These are phyloP conservation scores for Leptocoma aspasia DNA, from an alignment of 2,113 vertebrate species.

Conservation along the genomic window DNA sequence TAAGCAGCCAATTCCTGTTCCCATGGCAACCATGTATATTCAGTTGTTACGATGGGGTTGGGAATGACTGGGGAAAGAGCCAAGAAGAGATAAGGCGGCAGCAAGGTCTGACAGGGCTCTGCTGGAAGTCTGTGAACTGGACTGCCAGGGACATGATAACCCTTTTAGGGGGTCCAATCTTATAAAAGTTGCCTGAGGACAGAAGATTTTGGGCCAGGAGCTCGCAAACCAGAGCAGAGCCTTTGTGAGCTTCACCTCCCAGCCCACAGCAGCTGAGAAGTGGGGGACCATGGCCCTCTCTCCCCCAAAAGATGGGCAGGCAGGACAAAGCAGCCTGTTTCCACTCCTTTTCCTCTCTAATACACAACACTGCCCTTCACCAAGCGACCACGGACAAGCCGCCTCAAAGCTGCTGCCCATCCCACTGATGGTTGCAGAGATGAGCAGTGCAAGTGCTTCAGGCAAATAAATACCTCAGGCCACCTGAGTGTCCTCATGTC, in stretches of 20 bases:
- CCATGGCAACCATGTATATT: neutral
- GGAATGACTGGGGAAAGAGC: neutral
- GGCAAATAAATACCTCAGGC: neutral
- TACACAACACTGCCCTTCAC: neutral
- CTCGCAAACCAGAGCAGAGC: neutral
- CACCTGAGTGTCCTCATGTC: neutral
- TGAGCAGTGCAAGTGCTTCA: neutral
- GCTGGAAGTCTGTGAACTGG: neutral
- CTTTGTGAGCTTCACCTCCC: neutral
- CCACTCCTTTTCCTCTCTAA: neutral
- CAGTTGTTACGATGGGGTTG: neutral
- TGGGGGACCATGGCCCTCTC: neutral
- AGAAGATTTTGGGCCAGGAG: neutral
- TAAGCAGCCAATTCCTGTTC: neutral
- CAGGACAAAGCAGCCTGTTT: neutral
- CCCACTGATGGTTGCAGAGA: neutral
- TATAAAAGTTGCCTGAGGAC: neutral
- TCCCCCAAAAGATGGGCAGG: neutral
- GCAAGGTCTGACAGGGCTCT: accelerated
- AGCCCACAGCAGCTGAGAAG: neutral
- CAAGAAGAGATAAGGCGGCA: neutral
- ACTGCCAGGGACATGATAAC: neutral
- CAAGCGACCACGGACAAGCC: neutral
- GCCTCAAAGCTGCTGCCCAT: accelerated
- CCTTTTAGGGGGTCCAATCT: neutral